phyloP scores from a whole-genome alignment of 2,113 vertebrate genomes.

The Gorsachius goisagi region DNA sequence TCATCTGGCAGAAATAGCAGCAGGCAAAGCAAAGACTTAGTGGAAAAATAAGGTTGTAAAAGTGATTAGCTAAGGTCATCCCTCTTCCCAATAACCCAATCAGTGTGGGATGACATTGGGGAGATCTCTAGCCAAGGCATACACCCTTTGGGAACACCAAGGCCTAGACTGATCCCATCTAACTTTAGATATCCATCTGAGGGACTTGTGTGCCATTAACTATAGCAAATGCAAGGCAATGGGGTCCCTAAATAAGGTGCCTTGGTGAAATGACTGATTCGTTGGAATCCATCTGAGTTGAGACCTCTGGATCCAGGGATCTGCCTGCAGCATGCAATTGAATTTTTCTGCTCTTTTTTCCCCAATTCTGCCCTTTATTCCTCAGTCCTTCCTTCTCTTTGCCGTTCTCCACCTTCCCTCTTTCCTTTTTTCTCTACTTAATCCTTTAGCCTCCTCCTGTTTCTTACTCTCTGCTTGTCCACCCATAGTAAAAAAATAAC shows the following conservation, averaged over 20 bases:
- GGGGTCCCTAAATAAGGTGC: background rate
- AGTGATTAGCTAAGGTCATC: background rate
- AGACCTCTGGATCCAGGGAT: background rate
- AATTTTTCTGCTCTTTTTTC: background rate
- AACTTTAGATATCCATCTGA: background rate
- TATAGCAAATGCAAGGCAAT: background rate
- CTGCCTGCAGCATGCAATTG: rapidly evolving
- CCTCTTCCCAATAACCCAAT: background rate
- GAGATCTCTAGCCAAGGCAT: background rate
- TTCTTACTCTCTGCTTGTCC: background rate
- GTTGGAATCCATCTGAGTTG: background rate
- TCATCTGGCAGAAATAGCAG: background rate
- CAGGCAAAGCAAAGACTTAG: background rate
- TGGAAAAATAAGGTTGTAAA: background rate
- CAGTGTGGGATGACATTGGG: rapidly evolving
- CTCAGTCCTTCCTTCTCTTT: background rate
- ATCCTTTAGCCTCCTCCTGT: background rate
- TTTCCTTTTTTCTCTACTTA: background rate
- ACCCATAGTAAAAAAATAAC: background rate
- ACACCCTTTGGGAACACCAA: background rate
- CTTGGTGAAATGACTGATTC: background rate
- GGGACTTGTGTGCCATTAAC: background rate
- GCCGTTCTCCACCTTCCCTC: background rate
- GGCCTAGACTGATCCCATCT: background rate
- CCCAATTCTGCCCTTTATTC: background rate